phyloP scores from a whole-genome alignment of 2,113 vertebrate species.

The Columbina picui region DNA sequence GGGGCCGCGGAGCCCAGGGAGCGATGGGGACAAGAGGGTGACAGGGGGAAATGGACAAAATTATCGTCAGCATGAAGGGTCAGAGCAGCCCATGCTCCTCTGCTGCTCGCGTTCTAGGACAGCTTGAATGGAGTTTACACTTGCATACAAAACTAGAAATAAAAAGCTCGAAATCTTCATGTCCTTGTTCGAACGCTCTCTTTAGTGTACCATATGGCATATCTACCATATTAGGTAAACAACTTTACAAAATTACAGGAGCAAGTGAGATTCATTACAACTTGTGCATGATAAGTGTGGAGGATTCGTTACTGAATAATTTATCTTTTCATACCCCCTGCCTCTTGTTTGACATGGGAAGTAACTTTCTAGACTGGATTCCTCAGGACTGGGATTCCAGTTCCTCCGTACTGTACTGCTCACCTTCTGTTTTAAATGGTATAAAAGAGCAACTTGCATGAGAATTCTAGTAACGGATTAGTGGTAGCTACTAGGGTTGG shows the following conservation, averaged over 20 bases:
- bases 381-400: not conserved
- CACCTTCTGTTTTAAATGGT: not conserved
- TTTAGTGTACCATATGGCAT: conserved; percentile 35
- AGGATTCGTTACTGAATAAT: conserved; percentile 49
- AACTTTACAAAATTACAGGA: conserved; percentile 51
- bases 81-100: not conserved
- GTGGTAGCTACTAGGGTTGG: not conserved
- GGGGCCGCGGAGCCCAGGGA: not conserved
- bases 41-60: not conserved
- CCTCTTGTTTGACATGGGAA: not conserved
- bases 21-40: not conserved
- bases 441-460: not conserved
- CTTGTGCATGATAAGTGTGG: conserved; percentile 36
- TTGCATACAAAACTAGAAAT: conserved; percentile 42
- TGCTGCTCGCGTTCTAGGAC: not conserved
- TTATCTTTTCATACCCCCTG: conserved; percentile 11
- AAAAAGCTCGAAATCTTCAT: conserved; percentile 29
- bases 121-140: conserved; percentile 28
- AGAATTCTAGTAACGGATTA: not conserved
- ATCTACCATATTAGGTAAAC: conserved; percentile 58
- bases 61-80: not conserved
- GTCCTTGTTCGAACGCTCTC: conserved; percentile 30
- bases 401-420: not conserved
- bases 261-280: conserved; percentile 48
- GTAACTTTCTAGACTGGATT: not conserved